phyloP scores from a whole-genome alignment of 2,797 vertebrate species.

The Astyanax mexicanus region DNA sequence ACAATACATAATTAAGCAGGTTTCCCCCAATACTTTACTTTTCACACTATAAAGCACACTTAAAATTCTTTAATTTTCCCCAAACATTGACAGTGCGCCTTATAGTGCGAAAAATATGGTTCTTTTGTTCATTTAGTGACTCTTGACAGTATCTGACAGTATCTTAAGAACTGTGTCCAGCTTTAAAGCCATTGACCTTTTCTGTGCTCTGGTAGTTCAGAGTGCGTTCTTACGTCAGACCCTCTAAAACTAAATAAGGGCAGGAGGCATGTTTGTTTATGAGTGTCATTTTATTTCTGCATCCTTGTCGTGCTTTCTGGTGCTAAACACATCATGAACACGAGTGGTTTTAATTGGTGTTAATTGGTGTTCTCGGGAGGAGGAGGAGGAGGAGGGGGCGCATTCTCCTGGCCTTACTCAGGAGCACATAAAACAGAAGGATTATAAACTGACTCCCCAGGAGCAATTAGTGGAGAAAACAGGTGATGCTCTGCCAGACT shows the following conservation, averaged over 20 bases:
- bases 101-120: too few species aligned
- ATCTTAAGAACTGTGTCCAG: too few species aligned
- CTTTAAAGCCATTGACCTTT: too few species aligned
- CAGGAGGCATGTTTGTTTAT: conserved; percentile 43
- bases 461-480: conserved; percentile 78
- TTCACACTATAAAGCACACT: too few species aligned
- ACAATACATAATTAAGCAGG: too few species aligned
- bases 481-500: conserved; percentile 75
- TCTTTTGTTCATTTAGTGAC: too few species aligned
- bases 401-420: conserved; percentile 78
- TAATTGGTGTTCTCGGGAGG: conserved; percentile 36
- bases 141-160: too few species aligned
- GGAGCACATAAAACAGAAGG: conserved; percentile 78
- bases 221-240: not conserved
- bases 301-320: conserved; percentile 37
- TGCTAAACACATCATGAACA: conserved; percentile 52
- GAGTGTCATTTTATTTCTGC: conserved; percentile 24
- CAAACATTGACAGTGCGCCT: too few species aligned
- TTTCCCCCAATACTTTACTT: too few species aligned
- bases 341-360: conserved; percentile 75
- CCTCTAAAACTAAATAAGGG: not conserved
- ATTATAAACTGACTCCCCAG: conserved; percentile 78
- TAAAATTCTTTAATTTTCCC: too few species aligned
- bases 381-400: conserved; percentile 4
- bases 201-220: not conserved